These are phyloP conservation scores for Heterochromis multidens DNA, from an alignment of 2,113 vertebrate genomes.

Conservation along the genomic window DNA sequence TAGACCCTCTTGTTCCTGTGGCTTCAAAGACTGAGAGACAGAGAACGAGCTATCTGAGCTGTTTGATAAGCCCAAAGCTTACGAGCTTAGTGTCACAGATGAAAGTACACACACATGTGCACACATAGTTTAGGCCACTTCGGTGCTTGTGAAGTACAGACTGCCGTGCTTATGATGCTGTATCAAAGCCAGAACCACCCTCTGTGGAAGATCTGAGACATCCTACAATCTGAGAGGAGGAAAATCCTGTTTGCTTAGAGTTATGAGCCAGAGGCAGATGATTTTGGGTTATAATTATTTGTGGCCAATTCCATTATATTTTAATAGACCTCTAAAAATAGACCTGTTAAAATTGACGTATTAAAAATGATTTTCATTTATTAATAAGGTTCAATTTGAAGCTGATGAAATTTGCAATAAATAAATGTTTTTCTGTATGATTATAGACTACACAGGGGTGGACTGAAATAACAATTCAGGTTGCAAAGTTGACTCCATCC, in stretches of 20 bases:
- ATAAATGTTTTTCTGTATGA: not conserved
- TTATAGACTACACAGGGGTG: not conserved
- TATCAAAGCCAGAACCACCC: conserved; percentile 36
- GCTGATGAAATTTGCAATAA: not conserved
- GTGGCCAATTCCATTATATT: not conserved
- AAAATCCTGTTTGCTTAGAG: conserved; percentile 29
- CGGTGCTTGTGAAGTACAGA: conserved; percentile 34
- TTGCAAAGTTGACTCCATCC: too few relatives aligned
- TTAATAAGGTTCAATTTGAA: not conserved
- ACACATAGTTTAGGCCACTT: conserved; percentile 31
- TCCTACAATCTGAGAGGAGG: conserved; percentile 11
- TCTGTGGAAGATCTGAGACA: conserved; percentile 38
- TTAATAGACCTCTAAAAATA: not conserved
- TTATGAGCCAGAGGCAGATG: not conserved
- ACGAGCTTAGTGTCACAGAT: conserved; percentile 55
- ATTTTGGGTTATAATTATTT: not conserved
- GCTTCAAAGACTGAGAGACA: conserved; percentile 44
- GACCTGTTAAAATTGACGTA: not conserved
- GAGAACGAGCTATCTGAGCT: conserved; percentile 35
- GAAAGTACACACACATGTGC: conserved; percentile 30
- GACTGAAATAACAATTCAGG: too few relatives aligned
- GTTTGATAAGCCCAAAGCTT: conserved; percentile 58
- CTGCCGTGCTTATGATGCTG: not conserved
- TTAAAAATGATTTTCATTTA: not conserved
- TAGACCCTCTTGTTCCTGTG: conserved; percentile 21